Percentiles rank a stretch among this genome's conserved stretches.
phyloP scores from a whole-genome alignment of 2,888 invertebrate species.

The Onchidella celtica region DNA sequence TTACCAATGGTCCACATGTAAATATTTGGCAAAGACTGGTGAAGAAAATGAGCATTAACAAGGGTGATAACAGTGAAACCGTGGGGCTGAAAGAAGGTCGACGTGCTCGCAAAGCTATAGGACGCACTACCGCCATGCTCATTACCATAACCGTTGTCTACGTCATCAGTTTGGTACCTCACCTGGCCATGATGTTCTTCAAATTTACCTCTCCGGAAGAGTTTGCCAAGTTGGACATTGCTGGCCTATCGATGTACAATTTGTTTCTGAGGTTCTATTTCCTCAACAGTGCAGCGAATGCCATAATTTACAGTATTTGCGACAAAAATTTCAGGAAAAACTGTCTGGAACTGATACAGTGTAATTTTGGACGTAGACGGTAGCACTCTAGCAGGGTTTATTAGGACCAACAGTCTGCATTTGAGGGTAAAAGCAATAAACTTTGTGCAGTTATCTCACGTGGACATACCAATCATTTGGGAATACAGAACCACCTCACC shows the following conservation, averaged over 20 bases:
- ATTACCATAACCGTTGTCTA: slow-evolving; percentile 43
- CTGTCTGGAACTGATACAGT: not conserved
- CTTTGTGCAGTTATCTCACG: too few relatives aligned
- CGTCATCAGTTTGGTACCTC: slow-evolving; percentile 18
- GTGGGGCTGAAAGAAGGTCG: too few relatives aligned
- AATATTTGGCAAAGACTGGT: too few relatives aligned
- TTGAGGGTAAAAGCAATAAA: too few relatives aligned
- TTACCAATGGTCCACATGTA: too few relatives aligned
- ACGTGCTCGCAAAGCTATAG: not conserved
- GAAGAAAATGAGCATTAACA: slow-evolving; percentile 29
- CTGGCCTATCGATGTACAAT: not conserved
- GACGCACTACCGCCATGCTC: slow-evolving; percentile 40
- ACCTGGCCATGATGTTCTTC: slow-evolving; percentile 4
- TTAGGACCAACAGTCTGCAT: too few relatives aligned
- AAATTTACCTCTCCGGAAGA: not conserved
- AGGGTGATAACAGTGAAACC: too few relatives aligned
- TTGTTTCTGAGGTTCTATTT: slow-evolving; percentile 34
- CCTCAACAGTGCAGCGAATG: slow-evolving; percentile 42
- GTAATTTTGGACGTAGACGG: not conserved
- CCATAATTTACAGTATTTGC: slow-evolving; percentile 41
- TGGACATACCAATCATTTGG: too few relatives aligned
- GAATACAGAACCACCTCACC: too few relatives aligned
- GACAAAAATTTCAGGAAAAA: slow-evolving; percentile 34
- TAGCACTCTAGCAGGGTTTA: too few relatives aligned
- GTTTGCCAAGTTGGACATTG: not conserved